phyloP scores from a whole-genome alignment of 1,140 invertebrate genomes.

The Apis dorsata region DNA sequence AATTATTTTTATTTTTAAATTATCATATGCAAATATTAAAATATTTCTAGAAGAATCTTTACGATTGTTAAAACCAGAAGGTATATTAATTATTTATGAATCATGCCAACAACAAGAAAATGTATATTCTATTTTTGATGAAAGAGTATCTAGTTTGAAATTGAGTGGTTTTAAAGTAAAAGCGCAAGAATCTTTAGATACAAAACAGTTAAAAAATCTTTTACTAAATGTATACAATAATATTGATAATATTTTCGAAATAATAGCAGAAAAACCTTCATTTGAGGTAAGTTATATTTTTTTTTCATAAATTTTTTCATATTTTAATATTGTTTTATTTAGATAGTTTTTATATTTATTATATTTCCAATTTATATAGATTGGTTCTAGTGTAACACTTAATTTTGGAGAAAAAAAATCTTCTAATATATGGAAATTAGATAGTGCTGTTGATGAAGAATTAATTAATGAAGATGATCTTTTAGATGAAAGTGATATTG shows the following conservation, averaged over 20 bases:
- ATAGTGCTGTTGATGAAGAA: slow-evolving; percentile 84
- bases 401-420: slow-evolving; percentile 74
- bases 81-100: slow-evolving; percentile 72
- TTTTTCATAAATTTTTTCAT: background rate
- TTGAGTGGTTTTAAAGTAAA: slow-evolving; percentile 83
- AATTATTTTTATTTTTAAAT: slow-evolving; percentile 81
- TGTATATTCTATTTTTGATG: slow-evolving; percentile 71
- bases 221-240: slow-evolving; percentile 82
- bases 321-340: background rate
- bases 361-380: slow-evolving; percentile 59
- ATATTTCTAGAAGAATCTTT: slow-evolving; percentile 80
- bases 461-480: slow-evolving; percentile 93
- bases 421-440: slow-evolving; percentile 85
- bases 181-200: slow-evolving; percentile 29
- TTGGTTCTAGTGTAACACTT: slow-evolving; percentile 81
- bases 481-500: slow-evolving; percentile 93
- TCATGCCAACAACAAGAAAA: slow-evolving; percentile 41
- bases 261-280: slow-evolving; percentile 83
- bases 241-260: slow-evolving; percentile 71
- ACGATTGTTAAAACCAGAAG: slow-evolving; percentile 82
- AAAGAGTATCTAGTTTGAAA: slow-evolving; percentile 81
- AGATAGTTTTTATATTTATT: background rate
- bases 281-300: slow-evolving; percentile 80
- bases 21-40: slow-evolving; percentile 77
- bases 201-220: slow-evolving; percentile 75